A percentile compares a stretch with the other conserved stretches of the same genome.
Evolutionary conservation across 1,140 invertebrate genomes (phyloP).

Genomic region (Calosoma granatense): DNA sequence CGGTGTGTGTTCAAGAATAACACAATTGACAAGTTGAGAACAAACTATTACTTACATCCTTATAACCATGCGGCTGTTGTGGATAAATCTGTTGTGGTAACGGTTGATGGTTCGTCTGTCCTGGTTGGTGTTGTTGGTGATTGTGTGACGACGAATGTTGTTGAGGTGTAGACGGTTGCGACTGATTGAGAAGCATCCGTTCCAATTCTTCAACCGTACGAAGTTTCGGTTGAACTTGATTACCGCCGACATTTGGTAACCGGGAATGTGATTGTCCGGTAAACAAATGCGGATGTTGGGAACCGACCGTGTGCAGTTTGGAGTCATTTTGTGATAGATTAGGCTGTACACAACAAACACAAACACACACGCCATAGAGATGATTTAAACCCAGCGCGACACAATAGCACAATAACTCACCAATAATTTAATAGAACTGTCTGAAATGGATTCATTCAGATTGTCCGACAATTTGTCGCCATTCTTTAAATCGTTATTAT

Average conservation of each 20-base stretch:
- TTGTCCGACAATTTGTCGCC: neutral
- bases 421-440: neutral
- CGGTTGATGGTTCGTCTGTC: conserved; percentile 14
- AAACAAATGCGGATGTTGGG: conserved; percentile 2
- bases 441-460: too few relatives aligned
- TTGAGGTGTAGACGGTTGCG: conserved; percentile 23
- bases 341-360: neutral
- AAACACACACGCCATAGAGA: neutral
- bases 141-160: conserved; percentile 17
- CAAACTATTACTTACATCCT: too few relatives aligned
- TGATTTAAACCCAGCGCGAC: neutral
- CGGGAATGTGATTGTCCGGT: conserved; percentile 17
- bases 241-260: neutral
- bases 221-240: conserved; percentile 28
- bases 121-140: conserved; percentile 14
- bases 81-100: conserved; percentile 7
- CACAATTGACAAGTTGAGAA: too few relatives aligned
- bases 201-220: conserved; percentile 48
- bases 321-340: neutral
- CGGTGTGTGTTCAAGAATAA: neutral
- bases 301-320: neutral
- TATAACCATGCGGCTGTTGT: neutral
- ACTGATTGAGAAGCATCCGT: conserved; percentile 33
- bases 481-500: neutral
- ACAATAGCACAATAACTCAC: neutral